These are phyloP conservation scores for Pristionchus fissidentatus DNA, from an alignment of 2,888 invertebrate species.

Conservation along the genomic window DNA sequence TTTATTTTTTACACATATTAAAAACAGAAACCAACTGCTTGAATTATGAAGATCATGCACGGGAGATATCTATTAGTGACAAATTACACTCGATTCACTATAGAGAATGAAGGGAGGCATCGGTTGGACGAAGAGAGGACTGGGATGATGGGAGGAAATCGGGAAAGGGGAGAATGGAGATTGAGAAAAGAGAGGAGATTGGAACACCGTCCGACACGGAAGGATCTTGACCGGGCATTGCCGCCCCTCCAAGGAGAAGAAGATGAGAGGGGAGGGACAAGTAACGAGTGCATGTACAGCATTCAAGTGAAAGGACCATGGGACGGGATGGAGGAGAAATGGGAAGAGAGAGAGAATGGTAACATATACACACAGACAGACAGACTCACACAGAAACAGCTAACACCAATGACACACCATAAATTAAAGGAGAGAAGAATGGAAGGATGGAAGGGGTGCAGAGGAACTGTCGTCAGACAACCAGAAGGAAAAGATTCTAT, in stretches of 20 bases:
- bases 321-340: too few relatives aligned
- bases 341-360: background rate
- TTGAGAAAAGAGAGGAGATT: background rate
- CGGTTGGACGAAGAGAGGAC: background rate
- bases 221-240: background rate
- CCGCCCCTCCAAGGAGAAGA: background rate
- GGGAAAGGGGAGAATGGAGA: background rate
- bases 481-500: conserved; percentile 4
- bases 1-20: conserved; percentile 26
- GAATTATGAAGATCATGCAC: conserved; percentile 42
- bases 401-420: conserved; percentile 36
- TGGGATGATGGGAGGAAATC: background rate
- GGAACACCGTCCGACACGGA: background rate
- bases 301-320: conserved; percentile 16
- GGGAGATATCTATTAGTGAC: conserved; percentile 33
- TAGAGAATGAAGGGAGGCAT: conserved; percentile 17
- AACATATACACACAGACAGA: background rate
- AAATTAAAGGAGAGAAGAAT: background rate
- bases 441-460: background rate
- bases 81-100: conserved; percentile 32
- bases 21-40: conserved; percentile 9
- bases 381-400: too few relatives aligned
- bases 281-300: conserved; percentile 45
- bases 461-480: conserved; percentile 16
- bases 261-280: background rate